Evolutionary conservation across 1,140 invertebrate species (phyloP).

Genomic region (Eriosoma lanigerum): DNA sequence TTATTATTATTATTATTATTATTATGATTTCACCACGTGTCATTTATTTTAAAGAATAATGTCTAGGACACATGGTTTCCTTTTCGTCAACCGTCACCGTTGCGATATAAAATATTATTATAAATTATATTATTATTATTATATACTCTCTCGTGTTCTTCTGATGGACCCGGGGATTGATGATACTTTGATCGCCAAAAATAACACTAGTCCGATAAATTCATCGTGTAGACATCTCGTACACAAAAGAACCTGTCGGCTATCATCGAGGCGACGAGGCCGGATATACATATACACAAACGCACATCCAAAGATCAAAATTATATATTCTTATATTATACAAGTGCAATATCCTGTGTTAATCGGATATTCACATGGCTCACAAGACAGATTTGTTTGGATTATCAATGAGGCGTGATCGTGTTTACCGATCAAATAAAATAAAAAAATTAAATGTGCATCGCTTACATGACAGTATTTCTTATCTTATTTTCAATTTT

Average conservation of each 20-base stretch:
- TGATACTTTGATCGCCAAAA: constrained; percentile 17
- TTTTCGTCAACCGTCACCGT: background rate
- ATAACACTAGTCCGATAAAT: constrained; percentile 10
- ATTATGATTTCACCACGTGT: constrained; percentile 16
- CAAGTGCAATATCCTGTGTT: background rate
- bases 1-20: constrained; percentile 11
- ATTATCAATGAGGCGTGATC: too few species aligned
- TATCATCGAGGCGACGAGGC: background rate
- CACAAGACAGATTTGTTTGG: too few species aligned
- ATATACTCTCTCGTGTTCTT: background rate
- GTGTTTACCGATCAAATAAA: too few species aligned
- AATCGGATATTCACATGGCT: too few species aligned
- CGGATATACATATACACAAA: background rate
- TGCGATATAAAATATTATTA: background rate
- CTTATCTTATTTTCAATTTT: too few species aligned
- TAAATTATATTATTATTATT: background rate
- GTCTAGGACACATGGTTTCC: constrained; percentile 16
- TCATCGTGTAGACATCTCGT: background rate
- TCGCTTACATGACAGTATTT: too few species aligned
- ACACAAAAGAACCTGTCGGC: background rate
- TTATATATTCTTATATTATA: background rate
- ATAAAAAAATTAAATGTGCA: too few species aligned
- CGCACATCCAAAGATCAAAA: background rate
- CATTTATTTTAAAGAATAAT: background rate
- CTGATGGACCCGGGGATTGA: background rate